Evolutionary conservation across 2,113 vertebrate genomes (phyloP), one percentile per base, ranked within the genome.

Genomic region (Phalacrocorax brasilianus): DNA sequence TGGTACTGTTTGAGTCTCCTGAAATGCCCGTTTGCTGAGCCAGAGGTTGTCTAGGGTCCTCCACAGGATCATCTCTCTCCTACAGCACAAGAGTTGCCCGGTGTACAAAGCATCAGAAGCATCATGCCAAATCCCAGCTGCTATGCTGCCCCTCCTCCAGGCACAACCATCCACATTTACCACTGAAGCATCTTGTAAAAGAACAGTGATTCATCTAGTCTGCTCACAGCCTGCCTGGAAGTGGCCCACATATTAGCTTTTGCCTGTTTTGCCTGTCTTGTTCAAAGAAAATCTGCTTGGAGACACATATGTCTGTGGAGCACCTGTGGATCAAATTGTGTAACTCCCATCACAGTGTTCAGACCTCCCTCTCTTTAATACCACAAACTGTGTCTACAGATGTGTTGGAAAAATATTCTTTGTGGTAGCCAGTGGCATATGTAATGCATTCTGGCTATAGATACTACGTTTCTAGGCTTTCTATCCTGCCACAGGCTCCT

Each of bases 121-220:
- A 38, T 17, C 14, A 8, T 9, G 32, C 66, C 65, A 89, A 81
- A 74, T 18, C 63, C 7, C 53, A 79, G 12, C 8, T 0, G 0
- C 32, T 52, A 6, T 3, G 1, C 79, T 47, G 33, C 11, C 30
- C 5, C 33, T 85, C 49, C n/a, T 49, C 15, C 58, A 44, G 15
- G 14, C 0, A 0, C 74, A 45, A 63, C 49, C 13, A 30, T 63
- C 67, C 26, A 3, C 2, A 0, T 68, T 85, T 73, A n/a, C 28
- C 28, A 27, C 59, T 35, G 40, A 80, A 88, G 56, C 72, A 45
- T 30, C 79, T 80, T 56, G 45, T 82, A 40, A 68, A 92, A 32
- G 12, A 59, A 35, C 40, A 45, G 17, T 32, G 52, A 79, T 92
- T 75, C 14, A 68, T 26, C 85, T 18, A 38, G 11, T 27, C 42